Base-by-base conservation (phyloP, 2,113 vertebrate species). In the Vidua macroura region DNA sequence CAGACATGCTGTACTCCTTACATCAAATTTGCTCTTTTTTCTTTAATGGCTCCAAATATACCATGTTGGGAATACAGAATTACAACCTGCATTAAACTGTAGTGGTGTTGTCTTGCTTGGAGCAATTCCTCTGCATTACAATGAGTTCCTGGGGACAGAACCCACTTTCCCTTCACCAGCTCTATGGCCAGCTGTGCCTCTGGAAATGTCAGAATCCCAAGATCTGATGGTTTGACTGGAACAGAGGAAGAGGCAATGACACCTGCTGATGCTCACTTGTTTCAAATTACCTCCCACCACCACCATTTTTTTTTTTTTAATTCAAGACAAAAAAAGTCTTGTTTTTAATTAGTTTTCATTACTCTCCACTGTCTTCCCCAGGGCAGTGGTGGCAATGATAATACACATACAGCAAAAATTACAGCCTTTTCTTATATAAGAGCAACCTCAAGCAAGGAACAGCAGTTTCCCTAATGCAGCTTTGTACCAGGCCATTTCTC, bases 201-300 rank as follows among this genome's bases (percentile, higher is more conserved):
- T 19, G n/a, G 72, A 86, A 88, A 78, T 9, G 8, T 30, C 10
- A 8, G 25, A 37, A 53, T 80, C 19, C 15, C 28, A 37, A 16
- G 31, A 59, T 77, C 33, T 78, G 15, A 41, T 18, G 33, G 6
- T 79, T 85, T 73, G 31, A 20, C 10, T 81, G 70, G 39, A 82
- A 28, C 16, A 72, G 39, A 53, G 31, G n/a, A 72, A 72, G 13
- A 24, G 6, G 2, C 4, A 41, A 25, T 2, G 9, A 77, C 6
- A 33, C 5, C 21, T 66, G 35, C 9, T 2, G 0, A 48, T 67
- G 10, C 2, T 69, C 11, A 16, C 30, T 86, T 30, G 6, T 37
- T 86, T 78, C 44, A 77, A 74, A 51, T 78, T 30, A 5, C 7
- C 6, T 8, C 6, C 0, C 1, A 4, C 1, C 1, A 1, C 11